Conservation (phyloP, 2,113 vertebrate species). For the Labeo rohita region DNA sequence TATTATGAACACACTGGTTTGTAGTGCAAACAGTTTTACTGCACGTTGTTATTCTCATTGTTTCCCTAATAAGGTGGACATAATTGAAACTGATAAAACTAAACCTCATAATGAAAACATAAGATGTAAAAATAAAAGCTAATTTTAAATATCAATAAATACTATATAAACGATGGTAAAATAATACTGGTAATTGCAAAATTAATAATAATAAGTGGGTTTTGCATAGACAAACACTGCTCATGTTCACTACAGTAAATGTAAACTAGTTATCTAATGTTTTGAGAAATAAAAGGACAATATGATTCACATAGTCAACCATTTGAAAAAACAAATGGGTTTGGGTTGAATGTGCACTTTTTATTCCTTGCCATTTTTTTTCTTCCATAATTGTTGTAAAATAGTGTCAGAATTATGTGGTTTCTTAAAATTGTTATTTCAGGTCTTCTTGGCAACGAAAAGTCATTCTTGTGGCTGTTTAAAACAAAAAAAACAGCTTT, state of each 20-base stretch:
- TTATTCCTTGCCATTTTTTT: not conserved
- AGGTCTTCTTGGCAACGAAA: not conserved
- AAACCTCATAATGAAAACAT: not conserved
- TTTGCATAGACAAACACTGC: not conserved
- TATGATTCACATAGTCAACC: not conserved
- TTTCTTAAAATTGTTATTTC: not conserved
- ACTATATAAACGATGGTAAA: not conserved
- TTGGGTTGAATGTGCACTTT: not conserved
- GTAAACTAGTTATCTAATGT: no score
- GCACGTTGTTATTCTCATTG: no score
- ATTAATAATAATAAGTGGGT: not conserved
- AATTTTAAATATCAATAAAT: not conserved
- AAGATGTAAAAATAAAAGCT: not conserved
- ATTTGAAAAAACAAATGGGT: not conserved
- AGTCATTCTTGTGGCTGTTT: not conserved
- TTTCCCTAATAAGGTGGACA: no score
- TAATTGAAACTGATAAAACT: not conserved
- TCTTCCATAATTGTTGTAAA: not conserved
- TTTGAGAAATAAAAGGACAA: not conserved
- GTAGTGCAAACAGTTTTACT: no score
- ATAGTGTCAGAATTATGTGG: not conserved
- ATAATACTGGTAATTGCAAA: not conserved
- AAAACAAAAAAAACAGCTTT: not conserved
- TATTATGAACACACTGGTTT: no score
- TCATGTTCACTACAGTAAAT: not conserved